A percentile compares a stretch with the other conserved stretches of the same genome.
Conservation (phyloP, 2,113 vertebrate species). For the Sterrhoptilus dennistouni region DNA sequence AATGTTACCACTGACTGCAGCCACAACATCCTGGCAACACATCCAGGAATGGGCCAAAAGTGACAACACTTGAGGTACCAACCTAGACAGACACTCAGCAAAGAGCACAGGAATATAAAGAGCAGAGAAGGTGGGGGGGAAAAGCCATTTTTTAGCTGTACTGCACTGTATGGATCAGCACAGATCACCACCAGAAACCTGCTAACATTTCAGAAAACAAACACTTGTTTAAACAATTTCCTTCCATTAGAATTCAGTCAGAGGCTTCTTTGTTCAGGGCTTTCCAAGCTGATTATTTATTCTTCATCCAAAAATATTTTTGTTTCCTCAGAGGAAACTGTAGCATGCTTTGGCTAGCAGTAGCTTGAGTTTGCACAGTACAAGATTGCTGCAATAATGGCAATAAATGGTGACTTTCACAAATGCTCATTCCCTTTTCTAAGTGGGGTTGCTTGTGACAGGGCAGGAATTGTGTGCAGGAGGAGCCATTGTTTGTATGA, state of each 20-base stretch:
- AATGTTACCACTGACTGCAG: not conserved
- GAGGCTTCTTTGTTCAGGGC: not conserved
- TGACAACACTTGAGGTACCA: not conserved
- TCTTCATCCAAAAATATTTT: slow-evolving; percentile 1
- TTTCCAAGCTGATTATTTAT: not conserved
- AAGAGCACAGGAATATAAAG: not conserved
- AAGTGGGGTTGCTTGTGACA: not conserved
- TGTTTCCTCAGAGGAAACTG: not conserved
- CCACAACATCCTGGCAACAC: not conserved
- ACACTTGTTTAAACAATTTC: not conserved
- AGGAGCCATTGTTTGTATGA: not conserved
- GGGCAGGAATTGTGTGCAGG: not conserved
- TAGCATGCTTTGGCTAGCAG: not conserved
- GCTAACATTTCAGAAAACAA: slow-evolving; percentile 4
- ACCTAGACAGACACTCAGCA: not conserved
- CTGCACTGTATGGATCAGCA: not conserved
- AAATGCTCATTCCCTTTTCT: not conserved
- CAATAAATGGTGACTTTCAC: not conserved
- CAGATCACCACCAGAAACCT: not conserved
- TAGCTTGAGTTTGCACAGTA: not conserved
- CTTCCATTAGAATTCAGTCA: not conserved
- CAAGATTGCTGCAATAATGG: not conserved
- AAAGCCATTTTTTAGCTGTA: not conserved
- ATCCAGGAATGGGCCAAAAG: fast-evolving
- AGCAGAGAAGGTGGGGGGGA: not conserved